Evolutionary conservation across 2,888 invertebrate genomes (phyloP).

Genomic region (Papilio protenor): DNA sequence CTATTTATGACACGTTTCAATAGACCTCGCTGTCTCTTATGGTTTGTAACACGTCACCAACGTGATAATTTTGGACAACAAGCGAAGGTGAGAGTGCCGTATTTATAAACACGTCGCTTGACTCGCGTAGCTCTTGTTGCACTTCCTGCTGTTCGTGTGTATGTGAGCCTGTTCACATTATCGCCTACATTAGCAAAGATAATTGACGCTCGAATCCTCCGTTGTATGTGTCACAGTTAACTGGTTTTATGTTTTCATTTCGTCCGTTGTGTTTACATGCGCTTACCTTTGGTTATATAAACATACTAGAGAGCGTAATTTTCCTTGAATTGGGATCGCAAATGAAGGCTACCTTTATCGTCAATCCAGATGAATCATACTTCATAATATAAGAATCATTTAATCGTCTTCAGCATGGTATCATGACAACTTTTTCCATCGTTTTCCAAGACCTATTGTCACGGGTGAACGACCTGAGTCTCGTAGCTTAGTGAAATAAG

Average conservation of each 20-base stretch:
- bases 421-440: conserved; percentile 7
- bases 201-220: conserved; percentile 41
- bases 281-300: background rate
- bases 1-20: background rate
- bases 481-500: conserved; percentile 9
- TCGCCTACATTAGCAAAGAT: conserved; percentile 41
- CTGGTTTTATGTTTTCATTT: conserved; percentile 31
- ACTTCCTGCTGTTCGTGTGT: conserved; percentile 61
- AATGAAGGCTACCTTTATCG: background rate
- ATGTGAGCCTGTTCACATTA: conserved; percentile 42
- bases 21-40: conserved; percentile 48
- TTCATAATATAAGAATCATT: background rate
- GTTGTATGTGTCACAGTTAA: conserved; percentile 37
- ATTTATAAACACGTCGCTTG: conserved; percentile 68
- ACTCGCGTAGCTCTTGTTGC: conserved; percentile 61
- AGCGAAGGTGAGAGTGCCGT: conserved; percentile 78
- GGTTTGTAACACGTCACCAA: conserved; percentile 47
- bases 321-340: background rate
- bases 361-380: background rate
- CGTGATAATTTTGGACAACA: conserved; percentile 78
- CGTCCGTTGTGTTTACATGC: conserved; percentile 11
- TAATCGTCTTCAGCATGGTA: background rate
- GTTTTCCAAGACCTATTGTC: background rate
- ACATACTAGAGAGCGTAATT: background rate
- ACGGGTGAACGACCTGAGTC: background rate